Evolutionary conservation across 1,140 invertebrate species (phyloP).

Genomic region (Polyergus mexicanus): DNA sequence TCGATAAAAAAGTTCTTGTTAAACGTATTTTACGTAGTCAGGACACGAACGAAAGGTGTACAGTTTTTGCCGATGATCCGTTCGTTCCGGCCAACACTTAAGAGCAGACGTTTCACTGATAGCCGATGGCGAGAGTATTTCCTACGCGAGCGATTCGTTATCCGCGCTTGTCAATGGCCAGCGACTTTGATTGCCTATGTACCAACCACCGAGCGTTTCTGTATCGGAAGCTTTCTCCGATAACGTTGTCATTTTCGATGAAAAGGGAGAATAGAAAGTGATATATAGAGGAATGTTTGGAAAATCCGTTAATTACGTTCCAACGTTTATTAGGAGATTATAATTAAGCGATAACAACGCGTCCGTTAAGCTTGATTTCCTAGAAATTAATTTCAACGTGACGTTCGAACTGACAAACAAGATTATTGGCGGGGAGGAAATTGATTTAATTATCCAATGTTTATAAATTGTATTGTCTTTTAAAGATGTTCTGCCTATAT

Average conservation of each 20-base stretch:
- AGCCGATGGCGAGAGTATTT: constrained; percentile 39
- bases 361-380: neutral
- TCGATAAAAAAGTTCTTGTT: constrained; percentile 2
- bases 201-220: constrained; percentile 9
- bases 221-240: constrained; percentile 67
- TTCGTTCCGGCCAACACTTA: constrained; percentile 38
- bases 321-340: constrained; percentile 17
- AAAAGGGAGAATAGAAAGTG: neutral
- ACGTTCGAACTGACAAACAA: neutral
- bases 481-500: neutral
- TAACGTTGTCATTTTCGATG: constrained; percentile 51
- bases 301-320: constrained; percentile 23
- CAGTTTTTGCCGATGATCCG: constrained; percentile 24
- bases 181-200: constrained; percentile 10
- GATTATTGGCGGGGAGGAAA: constrained; percentile 20
- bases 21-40: neutral
- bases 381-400: constrained; percentile 29
- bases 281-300: neutral
- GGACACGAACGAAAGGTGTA: constrained; percentile 3
- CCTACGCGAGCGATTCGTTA: neutral
- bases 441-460: constrained; percentile 19
- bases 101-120: constrained; percentile 38
- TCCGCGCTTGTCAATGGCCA: constrained; percentile 54
- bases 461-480: constrained; percentile 5
- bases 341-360: constrained; percentile 31